A percentile compares a stretch with the other conserved stretches of the same genome.
Evolutionary conservation across 2,797 vertebrate genomes (phyloP).

Genomic region (Chrysocyon brachyurus): DNA sequence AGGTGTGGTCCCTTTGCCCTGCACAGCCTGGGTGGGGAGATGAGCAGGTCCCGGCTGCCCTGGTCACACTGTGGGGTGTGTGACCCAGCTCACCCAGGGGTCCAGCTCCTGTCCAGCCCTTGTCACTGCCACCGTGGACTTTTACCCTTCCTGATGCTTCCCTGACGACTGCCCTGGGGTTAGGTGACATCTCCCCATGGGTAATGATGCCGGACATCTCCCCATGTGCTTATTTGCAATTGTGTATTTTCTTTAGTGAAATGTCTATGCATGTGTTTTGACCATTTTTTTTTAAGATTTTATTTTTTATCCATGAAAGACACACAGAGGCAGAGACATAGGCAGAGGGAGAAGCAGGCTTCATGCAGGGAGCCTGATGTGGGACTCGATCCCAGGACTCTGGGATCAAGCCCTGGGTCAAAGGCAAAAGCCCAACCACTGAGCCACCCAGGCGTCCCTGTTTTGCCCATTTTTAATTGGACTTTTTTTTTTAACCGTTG

Average conservation of each 20-base stretch:
- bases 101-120: neutral
- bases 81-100: neutral
- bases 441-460: too few species aligned
- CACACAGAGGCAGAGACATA: too few species aligned
- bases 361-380: too few species aligned
- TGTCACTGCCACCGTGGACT: neutral
- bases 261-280: rapidly evolving
- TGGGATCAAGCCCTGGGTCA: too few species aligned
- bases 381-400: too few species aligned
- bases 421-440: too few species aligned
- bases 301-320: too few species aligned
- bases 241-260: rapidly evolving
- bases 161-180: neutral
- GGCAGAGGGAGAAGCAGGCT: too few species aligned
- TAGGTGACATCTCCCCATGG: rapidly evolving
- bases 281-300: too few species aligned
- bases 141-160: rapidly evolving
- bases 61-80: too few species aligned
- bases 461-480: neutral
- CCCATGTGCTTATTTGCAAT: rapidly evolving
- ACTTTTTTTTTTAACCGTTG: neutral
- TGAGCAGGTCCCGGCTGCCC: rapidly evolving
- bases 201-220: rapidly evolving
- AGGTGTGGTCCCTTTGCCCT: neutral
- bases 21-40: rapidly evolving